phyloP scores from a whole-genome alignment of 2,888 invertebrate genomes.

The Netelia inedita region DNA sequence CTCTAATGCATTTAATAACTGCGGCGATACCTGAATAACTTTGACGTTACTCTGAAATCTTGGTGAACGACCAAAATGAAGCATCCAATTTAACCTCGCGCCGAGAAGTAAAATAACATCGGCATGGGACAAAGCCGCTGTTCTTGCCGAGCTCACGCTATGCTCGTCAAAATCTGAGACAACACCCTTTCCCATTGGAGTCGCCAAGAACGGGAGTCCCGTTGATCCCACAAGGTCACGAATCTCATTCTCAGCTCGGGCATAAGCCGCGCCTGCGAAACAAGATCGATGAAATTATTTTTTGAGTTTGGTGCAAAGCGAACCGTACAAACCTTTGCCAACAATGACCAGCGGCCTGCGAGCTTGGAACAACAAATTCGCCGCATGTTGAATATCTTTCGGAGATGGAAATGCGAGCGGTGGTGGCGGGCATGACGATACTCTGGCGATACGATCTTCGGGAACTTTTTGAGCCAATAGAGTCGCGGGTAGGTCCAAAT shows the following conservation, averaged over 20 bases:
- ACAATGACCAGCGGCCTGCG: conserved; percentile 95
- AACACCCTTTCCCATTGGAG: conserved; percentile 97
- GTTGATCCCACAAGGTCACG: conserved; percentile 90
- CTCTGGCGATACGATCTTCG: conserved; percentile 78
- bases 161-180: conserved; percentile 89
- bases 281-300: conserved; percentile 28
- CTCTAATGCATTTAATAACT: neutral
- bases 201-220: conserved; percentile 95
- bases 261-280: conserved; percentile 91
- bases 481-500: conserved; percentile 97
- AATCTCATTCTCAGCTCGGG: conserved; percentile 91
- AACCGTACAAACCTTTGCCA: conserved; percentile 89
- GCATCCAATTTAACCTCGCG: conserved; percentile 98
- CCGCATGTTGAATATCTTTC: conserved; percentile 89
- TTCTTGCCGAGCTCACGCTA: conserved; percentile 95
- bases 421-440: conserved; percentile 86
- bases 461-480: conserved; percentile 87
- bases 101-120: conserved; percentile 96
- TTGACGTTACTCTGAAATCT: conserved; percentile 93
- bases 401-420: conserved; percentile 91
- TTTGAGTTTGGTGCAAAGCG: neutral
- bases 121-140: conserved; percentile 93
- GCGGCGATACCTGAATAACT: conserved; percentile 91
- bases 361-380: conserved; percentile 89
- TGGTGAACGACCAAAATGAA: conserved; percentile 97